Evolutionary conservation across 1,140 invertebrate species (phyloP), one percentile per base, ranked within the genome.

Genomic region (Leptoteleia sp.): DNA sequence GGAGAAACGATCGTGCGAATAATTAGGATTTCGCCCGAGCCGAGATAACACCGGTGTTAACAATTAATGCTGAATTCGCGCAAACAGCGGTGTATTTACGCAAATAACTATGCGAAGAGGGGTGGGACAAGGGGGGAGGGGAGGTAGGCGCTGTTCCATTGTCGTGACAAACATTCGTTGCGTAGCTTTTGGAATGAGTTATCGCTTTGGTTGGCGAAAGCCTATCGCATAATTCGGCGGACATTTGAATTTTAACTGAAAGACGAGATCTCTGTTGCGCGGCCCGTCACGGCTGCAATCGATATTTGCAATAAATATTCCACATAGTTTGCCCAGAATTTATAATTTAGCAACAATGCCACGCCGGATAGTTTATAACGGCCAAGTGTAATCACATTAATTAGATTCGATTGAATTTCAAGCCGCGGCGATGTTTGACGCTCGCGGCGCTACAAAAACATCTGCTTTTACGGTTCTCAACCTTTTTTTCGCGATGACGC

Each of bases 101-200:
- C 64, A 64, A 76, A 76, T 76, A 76, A 76, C 68, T 64, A 50
- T 48, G 54, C 35, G 9, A 9, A 9, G 16, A 17, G 45, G 45
- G 5, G 52, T 4, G 4, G 19, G 0, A 33, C 12, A 22, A 9
- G 52, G 9, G 4, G 19, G 0, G 45, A 15, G 33, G 40, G 17
- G 35, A 16, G 19, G 11, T 45, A 40, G 45, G 43, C 59, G 57
- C 57, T 72, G 45, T 72, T 72, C 62, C 48, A 73, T 70, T 73
- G 57, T 70, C 64, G 76, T 50, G 52, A 68, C 76, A 79, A 79
- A 79, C 65, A 80, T 75, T 80, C 77, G 59, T 80, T 80, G 72
- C 62, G 67, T 76, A 76, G 67, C 72, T 71, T 80, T 79, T 71
- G 45, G 65, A 76, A 76, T 80, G 78, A 80, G 78, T 80, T 80